These are phyloP conservation scores for Lasiommata megera DNA, from an alignment of 2,888 invertebrate species.

Conservation along the genomic window DNA sequence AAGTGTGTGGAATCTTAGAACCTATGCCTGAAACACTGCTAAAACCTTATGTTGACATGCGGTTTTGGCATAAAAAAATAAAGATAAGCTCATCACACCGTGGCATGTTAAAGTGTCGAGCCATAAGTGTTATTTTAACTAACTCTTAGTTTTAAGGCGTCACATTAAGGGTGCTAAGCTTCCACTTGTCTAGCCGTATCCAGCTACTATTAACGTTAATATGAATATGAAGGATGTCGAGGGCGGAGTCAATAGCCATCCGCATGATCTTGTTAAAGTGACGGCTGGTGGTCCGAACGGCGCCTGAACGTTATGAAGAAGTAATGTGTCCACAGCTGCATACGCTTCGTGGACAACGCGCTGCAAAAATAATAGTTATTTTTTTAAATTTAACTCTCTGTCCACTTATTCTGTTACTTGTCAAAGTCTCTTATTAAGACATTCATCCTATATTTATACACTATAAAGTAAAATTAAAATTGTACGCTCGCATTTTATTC, in stretches of 20 bases:
- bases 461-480: too few relatives aligned
- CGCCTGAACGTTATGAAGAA: slow-evolving; percentile 50
- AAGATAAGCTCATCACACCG: too few relatives aligned
- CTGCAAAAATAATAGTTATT: slow-evolving; percentile 44
- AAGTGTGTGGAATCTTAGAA: too few relatives aligned
- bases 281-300: slow-evolving; percentile 32
- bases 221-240: background rate
- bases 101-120: too few relatives aligned
- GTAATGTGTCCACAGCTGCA: slow-evolving; percentile 66
- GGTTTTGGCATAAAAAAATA: too few relatives aligned
- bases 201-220: slow-evolving; percentile 9
- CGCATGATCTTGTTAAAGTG: slow-evolving; percentile 34
- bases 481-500: too few relatives aligned
- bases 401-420: too few relatives aligned
- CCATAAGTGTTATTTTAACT: background rate
- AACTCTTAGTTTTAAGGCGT: slow-evolving; percentile 2
- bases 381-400: too few relatives aligned
- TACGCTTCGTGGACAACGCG: slow-evolving; percentile 67
- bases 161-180: background rate
- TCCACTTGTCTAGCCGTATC: slow-evolving; percentile 18
- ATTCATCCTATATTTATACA: too few relatives aligned
- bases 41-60: too few relatives aligned
- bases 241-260: slow-evolving; percentile 5
- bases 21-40: too few relatives aligned
- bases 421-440: too few relatives aligned